Evolutionary conservation across 1,140 invertebrate species (phyloP).

Genomic region (Liolophura sinensis): DNA sequence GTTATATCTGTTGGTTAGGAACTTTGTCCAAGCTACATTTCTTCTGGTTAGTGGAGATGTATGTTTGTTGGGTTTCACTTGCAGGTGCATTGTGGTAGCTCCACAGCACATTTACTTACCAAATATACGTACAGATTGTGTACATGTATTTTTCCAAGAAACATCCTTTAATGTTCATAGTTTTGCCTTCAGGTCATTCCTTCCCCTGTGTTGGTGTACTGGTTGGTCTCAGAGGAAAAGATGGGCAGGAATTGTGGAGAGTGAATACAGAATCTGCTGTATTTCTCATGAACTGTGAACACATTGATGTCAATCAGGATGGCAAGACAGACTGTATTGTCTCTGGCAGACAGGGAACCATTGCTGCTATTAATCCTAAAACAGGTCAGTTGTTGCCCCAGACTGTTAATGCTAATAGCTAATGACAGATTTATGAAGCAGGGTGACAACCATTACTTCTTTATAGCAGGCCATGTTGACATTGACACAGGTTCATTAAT

Average conservation of each 20-base stretch:
- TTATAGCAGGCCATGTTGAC: no score
- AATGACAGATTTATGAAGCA: no score
- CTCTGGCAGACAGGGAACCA: slow-evolving; percentile 33
- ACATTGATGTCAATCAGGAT: slow-evolving; percentile 50
- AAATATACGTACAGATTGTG: no score
- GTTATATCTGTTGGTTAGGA: no score
- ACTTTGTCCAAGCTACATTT: no score
- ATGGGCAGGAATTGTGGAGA: slow-evolving; percentile 45
- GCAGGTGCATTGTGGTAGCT: no score
- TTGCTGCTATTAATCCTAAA: slow-evolving; percentile 43
- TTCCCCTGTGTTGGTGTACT: slow-evolving; percentile 37
- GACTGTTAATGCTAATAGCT: not conserved
- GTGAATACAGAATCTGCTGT: slow-evolving; percentile 24
- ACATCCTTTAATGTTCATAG: not conserved
- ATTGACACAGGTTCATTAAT: no score
- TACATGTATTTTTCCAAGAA: no score
- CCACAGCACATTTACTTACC: no score
- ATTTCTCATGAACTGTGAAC: slow-evolving; percentile 40
- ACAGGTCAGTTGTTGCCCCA: slow-evolving; percentile 27
- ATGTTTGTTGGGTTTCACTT: no score
- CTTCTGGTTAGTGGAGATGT: no score
- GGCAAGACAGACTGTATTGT: slow-evolving; percentile 46
- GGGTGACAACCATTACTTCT: no score
- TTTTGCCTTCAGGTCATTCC: slow-evolving; percentile 17
- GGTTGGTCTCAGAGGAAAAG: slow-evolving; percentile 44